Conservation (phyloP, 2,888 invertebrate genomes). For the Acronicta alni region DNA sequence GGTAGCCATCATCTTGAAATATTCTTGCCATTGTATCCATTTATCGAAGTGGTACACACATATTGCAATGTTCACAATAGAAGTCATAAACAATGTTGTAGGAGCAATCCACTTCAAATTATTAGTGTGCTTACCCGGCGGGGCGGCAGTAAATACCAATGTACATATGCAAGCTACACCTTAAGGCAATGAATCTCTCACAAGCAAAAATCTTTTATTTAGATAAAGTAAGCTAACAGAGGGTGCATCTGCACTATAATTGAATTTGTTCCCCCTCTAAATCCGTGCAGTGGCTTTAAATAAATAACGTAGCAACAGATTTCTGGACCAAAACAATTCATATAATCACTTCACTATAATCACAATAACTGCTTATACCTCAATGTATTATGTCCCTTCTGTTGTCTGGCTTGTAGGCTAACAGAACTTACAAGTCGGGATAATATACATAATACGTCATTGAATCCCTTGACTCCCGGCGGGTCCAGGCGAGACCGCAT, state of each 20-base stretch:
- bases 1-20: constrained; percentile 39
- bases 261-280: constrained; percentile 49
- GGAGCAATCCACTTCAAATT: constrained; percentile 66
- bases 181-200: constrained; percentile 55
- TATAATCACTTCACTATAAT: constrained; percentile 9
- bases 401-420: constrained; percentile 37
- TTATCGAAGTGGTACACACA: constrained; percentile 42
- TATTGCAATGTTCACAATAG: constrained; percentile 47
- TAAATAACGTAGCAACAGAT: constrained; percentile 38
- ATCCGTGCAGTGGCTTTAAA: constrained; percentile 44
- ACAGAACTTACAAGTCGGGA: constrained; percentile 44
- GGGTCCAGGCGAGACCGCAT: constrained; percentile 54
- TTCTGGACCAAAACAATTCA: constrained; percentile 24
- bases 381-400: constrained; percentile 26
- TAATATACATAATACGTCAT: constrained; percentile 58
- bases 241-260: constrained; percentile 52
- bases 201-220: constrained; percentile 55
- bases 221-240: constrained; percentile 29
- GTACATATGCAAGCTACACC: constrained; percentile 52
- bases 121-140: constrained; percentile 60
- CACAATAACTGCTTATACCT: constrained; percentile 6
- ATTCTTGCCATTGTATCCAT: constrained; percentile 48
- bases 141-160: constrained; percentile 50
- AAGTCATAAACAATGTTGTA: constrained; percentile 63
- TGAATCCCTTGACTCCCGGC: constrained; percentile 56